Evolutionary conservation across 2,797 vertebrate genomes (phyloP), one percentile per base, ranked within the genome.

Genomic region (Gallinago solitaria): DNA sequence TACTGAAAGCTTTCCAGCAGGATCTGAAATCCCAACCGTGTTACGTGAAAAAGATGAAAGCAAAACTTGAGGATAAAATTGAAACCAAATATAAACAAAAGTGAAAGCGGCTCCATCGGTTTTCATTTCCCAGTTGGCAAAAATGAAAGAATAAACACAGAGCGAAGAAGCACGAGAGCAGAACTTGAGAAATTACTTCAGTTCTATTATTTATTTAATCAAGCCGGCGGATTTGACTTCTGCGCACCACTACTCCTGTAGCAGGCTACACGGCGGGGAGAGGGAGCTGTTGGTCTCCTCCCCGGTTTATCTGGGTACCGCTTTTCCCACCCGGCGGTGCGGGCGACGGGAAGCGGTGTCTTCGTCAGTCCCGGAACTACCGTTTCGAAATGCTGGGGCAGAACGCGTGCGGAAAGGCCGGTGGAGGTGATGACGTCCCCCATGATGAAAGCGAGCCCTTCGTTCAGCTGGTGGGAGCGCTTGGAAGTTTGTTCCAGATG

Each of bases 51-150:
- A 94, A 95, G 83, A 56, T 92, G 94, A 97, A 97, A 97, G 93
- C 91, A 96, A 96, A 96, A 96, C 93, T 84, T 51, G 57, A 89
- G 95, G 93, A 97, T 91, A 95, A 93, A 96, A 96, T 87, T 96
- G 96, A 97, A 96, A 96, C 91, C 81, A 89, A 94, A 79, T 88
- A 87, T 67, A 96, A 97, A 93, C 87, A 97, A 96, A 97, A 97
- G 96, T 90, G 96, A 97, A 97, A 96, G 95, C 0, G 1, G 61
- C 53, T 96, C 90, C 70, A 12, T 93, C 54, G 83, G 27, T 95
- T 96, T 96, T 95, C 27, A 25, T 96, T 95, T 96, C 56, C 95
- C 91, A 95, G 18, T 57, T 89, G 93, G 90, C 90, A 92, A 90
- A 91, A 93, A 93, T 90, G 93, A 95, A 94, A 96, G 93, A 94